Conservation (phyloP, 2,113 vertebrate genomes). For the Spermophilus dauricus region DNA sequence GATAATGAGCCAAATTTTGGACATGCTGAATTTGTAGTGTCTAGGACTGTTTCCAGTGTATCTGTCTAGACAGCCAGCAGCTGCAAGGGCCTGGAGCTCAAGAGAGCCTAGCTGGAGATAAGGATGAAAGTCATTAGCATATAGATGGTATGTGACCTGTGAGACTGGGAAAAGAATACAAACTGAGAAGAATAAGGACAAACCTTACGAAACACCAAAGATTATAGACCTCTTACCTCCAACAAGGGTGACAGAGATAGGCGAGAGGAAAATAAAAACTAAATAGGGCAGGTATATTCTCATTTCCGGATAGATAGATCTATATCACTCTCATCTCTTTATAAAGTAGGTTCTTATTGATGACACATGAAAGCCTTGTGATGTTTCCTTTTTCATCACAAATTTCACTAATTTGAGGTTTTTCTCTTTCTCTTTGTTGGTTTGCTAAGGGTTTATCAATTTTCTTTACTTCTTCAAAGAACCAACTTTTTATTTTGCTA, state of each 20-base stretch:
- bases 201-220: conserved; percentile 19
- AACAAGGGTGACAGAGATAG: background rate
- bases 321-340: conserved; percentile 25
- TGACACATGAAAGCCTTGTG: background rate
- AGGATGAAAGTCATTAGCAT: conserved; percentile 45
- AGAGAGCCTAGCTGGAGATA: background rate
- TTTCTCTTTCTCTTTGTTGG: too few relatives aligned
- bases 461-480: too few relatives aligned
- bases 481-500: too few relatives aligned
- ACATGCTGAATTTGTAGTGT: conserved; percentile 21
- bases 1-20: background rate
- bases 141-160: conserved; percentile 34
- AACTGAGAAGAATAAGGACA: conserved; percentile 10
- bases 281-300: background rate
- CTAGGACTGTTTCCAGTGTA: conserved; percentile 25
- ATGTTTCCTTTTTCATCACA: too few relatives aligned
- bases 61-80: conserved; percentile 17
- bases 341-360: conserved; percentile 30
- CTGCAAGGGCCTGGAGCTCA: background rate
- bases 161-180: background rate
- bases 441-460: too few relatives aligned
- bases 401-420: too few relatives aligned
- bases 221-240: background rate
- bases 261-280: conserved; percentile 72
- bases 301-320: conserved; percentile 2